Evolutionary conservation across 2,797 vertebrate species (phyloP), one percentile per base, ranked within the genome.

Genomic region (Arremon aurantiirostris): DNA sequence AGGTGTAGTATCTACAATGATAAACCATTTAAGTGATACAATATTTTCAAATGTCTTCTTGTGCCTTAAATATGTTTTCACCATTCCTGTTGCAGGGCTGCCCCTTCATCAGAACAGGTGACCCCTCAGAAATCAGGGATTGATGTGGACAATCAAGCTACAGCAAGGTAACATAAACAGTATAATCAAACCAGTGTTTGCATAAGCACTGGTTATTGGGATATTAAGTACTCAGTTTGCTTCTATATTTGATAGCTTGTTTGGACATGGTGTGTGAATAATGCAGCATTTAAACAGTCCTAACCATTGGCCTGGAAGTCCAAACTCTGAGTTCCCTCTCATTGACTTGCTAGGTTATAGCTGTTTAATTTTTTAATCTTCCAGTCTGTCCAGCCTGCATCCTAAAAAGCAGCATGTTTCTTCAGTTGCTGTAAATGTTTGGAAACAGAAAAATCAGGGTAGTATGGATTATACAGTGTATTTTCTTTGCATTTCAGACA

Each of bases 101-200:
- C 61, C 21, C 69, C 82, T 76, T 71, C 96, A 53, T 76, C 96
- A 79, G 95, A 96, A 60, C 61, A 65, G 6, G 65, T 56, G 30
- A 85, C 39, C 1, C 21, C 78, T 32, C 85, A 92, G 42, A 97
- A 93, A 65, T 57, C 92, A 76, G 95, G 80, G 55, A 55, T 82
- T 70, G 77, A 49, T 30, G 66, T 81, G 39, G 86, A 71, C 5
- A 61, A 97, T 20, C 81, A 95, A 42, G 84, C 94, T 41, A 95
- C 90, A 84, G 77, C 73, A 65, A 98, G 98, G 97, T 98, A 95
- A 94, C 13, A 24, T 28, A 69, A 71, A 23, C 21, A 80, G 12
- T 35, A 27, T 5, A 61, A 44, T 52, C 52, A 59, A 68, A 64
- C 14, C 4, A 8, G 5, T 26, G 6, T 24, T 71, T 55, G 35